Base-by-base conservation (phyloP, 2,888 invertebrate genomes). In the Polydrusus tereticollis region DNA sequence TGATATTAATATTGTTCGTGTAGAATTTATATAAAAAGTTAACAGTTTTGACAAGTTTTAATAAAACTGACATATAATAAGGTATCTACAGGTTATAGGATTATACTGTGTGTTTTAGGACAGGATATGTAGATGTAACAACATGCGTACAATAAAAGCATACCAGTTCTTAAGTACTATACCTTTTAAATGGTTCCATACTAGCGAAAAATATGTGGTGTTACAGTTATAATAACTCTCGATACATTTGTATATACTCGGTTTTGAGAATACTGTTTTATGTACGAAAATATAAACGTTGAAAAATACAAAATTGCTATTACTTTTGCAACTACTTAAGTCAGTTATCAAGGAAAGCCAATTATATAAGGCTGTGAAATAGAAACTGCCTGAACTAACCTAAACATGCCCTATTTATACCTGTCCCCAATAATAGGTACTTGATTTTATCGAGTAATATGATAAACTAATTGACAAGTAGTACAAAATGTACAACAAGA, bases 71-170 rank as follows among this genome's bases (percentile, higher is more conserved):
- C 21, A 47, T 47, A 47, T 4, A 12, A 21, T 47, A 12, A 47
- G 12, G n/a, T n/a, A n/a, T n/a, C 4, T 47, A 47, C 21, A 36
- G n/a, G 41, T 12, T 47, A n/a, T 47, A 12, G n/a, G 3, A 1
- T 23, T 21, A 47, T 21, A 23, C 47, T 47, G 47, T 47, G 47
- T 47, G 47, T 47, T 47, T 47, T 47, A 47, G 47, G 47, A 47
- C 47, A 47, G 47, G 23, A 47, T 47, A 47, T 21, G 21, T 47
- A 23, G 21, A 23, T 23, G 21, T 21, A 12, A 41, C 41, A 12
- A 41, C n/a, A 41, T 41, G 3, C 12, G 2, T 14, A 41, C 14
- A 41, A 12, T 36, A 36, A 12, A 2, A 2, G 12, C 36, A 12
- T 41, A 41, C 14, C 14, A n/a, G n/a, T n/a, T n/a, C n/a, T n/a